Evolutionary conservation across 2,888 invertebrate genomes (phyloP), one percentile per base, ranked within the genome.

Genomic region (Dasypogon diadema): DNA sequence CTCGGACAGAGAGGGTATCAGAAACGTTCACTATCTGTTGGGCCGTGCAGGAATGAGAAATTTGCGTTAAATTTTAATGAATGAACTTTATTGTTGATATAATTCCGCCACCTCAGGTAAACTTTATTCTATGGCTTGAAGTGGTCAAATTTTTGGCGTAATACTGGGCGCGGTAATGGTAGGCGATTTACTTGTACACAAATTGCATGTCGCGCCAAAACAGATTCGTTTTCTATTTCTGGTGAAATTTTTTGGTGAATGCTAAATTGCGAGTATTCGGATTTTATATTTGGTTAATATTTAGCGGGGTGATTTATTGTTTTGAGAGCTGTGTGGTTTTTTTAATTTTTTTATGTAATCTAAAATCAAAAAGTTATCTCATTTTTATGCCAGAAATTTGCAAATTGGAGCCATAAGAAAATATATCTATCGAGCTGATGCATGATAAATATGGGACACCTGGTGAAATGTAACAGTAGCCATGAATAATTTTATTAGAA

Each of bases 1-100:
- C 34, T 30, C 5, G 34, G 34, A 30, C n/a, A n/a, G 34, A 10
- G 34, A 30, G 34, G 10, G 34, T 30, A 30, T 30, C 34, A 1
- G 34, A 30, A 6, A 30, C 34, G 10, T 5, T 5, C 10, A 30
- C 34, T 30, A 30, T 6, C 34, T 30, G 34, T 30, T 30, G n/a
- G 6, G 42, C 12, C 42, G 42, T 12, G 12, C 12, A 42, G 42
- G 42, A 12, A 42, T 48, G 48, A 14, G 65, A 26, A 65, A 48
- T 60, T 65, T 46, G 65, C 10, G 14, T 24, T 24, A 65, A 65
- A 65, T 65, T 65, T 65, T 24, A 65, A 65, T 48, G 65, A 48
- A 42, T 65, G 65, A 14, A 24, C n/a, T 46, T 65, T 65, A 48
- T 48, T 5, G 48, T 24, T 22, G 65, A 34, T 24, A 14, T 48